phyloP scores from a whole-genome alignment of 2,888 invertebrate species.

The Drosophila falleni region DNA sequence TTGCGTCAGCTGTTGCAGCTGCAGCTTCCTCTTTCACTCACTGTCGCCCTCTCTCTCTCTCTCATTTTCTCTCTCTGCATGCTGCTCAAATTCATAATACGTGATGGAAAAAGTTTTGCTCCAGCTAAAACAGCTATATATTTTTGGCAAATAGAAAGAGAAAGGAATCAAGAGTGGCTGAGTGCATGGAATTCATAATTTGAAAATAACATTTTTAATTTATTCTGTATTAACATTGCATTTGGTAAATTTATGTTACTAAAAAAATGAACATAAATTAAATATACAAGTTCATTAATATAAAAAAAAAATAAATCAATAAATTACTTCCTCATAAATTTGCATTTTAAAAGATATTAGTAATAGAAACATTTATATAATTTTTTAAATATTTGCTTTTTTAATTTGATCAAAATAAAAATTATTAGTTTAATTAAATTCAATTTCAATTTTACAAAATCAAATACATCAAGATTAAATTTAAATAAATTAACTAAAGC shows the following conservation, averaged over 20 bases:
- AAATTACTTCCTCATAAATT: neutral
- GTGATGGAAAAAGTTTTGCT: constrained; percentile 39
- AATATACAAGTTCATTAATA: neutral
- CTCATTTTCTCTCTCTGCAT: constrained; percentile 2
- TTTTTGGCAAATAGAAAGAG: neutral
- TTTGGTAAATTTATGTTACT: neutral
- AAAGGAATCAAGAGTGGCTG: neutral
- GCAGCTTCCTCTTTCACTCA: constrained; percentile 10
- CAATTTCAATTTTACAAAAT: neutral
- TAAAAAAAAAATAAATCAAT: neutral
- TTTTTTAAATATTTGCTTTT: neutral
- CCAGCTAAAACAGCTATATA: neutral
- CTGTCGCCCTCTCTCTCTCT: neutral
- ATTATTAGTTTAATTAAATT: neutral
- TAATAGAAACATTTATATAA: neutral
- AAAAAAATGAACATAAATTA: neutral
- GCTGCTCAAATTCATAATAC: constrained; percentile 32
- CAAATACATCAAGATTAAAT: neutral
- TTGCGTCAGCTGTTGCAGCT: constrained; percentile 41
- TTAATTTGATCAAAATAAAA: neutral
- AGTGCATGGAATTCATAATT: constrained; percentile 14
- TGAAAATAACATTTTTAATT: neutral
- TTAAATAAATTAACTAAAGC: neutral
- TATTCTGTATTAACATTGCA: neutral
- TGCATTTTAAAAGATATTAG: neutral